A percentile compares a stretch with the other conserved stretches of the same genome.
Conservation (phyloP, 2,113 vertebrate genomes). For the Neodontobutis hainanensis region DNA sequence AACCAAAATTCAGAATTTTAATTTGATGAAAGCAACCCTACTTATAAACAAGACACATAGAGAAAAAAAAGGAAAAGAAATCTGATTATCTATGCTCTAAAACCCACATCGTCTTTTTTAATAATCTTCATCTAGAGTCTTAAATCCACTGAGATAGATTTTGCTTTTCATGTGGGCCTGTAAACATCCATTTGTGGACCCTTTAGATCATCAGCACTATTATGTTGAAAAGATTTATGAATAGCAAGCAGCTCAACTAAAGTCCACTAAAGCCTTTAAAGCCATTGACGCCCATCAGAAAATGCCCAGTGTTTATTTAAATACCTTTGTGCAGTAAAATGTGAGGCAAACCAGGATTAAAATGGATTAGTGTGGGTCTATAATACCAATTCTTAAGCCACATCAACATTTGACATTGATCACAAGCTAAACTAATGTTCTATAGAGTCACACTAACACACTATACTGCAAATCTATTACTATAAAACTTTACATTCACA, state of each 20-base stretch:
- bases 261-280: conserved; percentile 27
- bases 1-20: not conserved
- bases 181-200: conserved; percentile 5
- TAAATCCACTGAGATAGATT: not conserved
- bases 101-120: not conserved
- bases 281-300: conserved; percentile 15
- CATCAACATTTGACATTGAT: not conserved
- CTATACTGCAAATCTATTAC: not conserved
- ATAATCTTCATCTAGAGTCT: not conserved
- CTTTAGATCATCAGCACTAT: conserved; percentile 15
- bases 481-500: no score
- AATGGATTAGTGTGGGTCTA: not conserved
- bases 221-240: conserved; percentile 37
- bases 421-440: conserved; percentile 3
- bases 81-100: conserved; percentile 1
- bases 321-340: conserved; percentile 18
- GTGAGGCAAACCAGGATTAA: conserved; percentile 14
- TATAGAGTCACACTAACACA: not conserved
- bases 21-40: not conserved
- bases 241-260: conserved; percentile 34
- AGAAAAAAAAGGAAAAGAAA: conserved; percentile 1
- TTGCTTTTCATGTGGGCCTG: not conserved
- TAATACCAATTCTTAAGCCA: conserved; percentile 1
- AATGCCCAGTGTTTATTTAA: conserved; percentile 11
- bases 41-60: not conserved